A percentile compares a stretch with the other conserved stretches of the same genome.
Evolutionary conservation across 2,888 invertebrate genomes (phyloP).

Genomic region (Trypoxylon attenuatum): DNA sequence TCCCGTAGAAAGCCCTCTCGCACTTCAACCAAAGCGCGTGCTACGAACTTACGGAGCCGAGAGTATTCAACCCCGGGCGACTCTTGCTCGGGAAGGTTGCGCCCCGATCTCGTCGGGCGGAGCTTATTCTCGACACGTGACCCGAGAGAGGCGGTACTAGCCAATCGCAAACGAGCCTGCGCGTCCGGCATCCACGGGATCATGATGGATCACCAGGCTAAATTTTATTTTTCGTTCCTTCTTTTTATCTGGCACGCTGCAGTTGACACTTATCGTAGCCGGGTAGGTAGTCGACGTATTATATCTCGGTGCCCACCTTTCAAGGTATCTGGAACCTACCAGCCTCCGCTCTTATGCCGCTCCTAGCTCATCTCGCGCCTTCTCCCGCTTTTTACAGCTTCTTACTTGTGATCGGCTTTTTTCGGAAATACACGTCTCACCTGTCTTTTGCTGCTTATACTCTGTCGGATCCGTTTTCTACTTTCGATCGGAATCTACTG

Average conservation of each 20-base stretch:
- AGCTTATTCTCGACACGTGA: conserved; percentile 63
- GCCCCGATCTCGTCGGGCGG: conserved; percentile 31
- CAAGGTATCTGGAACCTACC: conserved; percentile 38
- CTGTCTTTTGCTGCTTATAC: conserved; percentile 54
- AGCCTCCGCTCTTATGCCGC: conserved; percentile 30
- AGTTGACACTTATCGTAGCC: conserved; percentile 72
- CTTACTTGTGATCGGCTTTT: conserved; percentile 14
- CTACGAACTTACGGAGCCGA: too few relatives aligned
- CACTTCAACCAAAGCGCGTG: neutral
- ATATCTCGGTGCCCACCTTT: conserved; percentile 59
- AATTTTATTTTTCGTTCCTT: conserved; percentile 70
- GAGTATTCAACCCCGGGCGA: conserved; percentile 25
- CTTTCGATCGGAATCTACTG: too few relatives aligned
- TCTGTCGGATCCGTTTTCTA: too few relatives aligned
- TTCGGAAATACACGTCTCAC: conserved; percentile 60
- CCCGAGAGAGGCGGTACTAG: conserved; percentile 59
- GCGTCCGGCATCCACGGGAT: conserved; percentile 63
- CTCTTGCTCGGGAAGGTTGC: conserved; percentile 34
- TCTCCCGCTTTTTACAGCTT: conserved; percentile 10
- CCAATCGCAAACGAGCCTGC: conserved; percentile 62
- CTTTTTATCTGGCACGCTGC: conserved; percentile 73
- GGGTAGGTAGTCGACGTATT: conserved; percentile 57
- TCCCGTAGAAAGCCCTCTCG: neutral
- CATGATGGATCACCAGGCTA: conserved; percentile 72
- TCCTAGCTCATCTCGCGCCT: conserved; percentile 26